phyloP scores from a whole-genome alignment of 37 sponge, comb jelly and placozoan species.

The Aphrocallistes beatrix region DNA sequence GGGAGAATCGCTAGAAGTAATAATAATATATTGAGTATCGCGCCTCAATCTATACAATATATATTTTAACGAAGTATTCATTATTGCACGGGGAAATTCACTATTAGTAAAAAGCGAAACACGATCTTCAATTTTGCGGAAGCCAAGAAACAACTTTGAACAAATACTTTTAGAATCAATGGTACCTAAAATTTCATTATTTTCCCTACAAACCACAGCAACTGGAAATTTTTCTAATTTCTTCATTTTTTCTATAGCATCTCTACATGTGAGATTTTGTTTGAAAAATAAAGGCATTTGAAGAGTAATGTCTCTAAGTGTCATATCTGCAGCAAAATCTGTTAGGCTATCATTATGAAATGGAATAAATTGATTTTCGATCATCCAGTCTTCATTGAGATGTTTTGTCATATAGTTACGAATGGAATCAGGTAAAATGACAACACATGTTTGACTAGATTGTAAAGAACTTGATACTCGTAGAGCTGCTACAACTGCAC shows the following conservation, averaged over 20 bases:
- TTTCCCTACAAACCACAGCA: not conserved
- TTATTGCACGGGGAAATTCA: not conserved
- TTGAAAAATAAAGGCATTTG: not conserved
- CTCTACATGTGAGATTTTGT: not conserved
- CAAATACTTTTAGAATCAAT: not conserved
- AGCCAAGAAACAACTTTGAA: not conserved
- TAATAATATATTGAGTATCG: too few relatives aligned
- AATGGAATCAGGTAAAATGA: conserved; percentile 88
- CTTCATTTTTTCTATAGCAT: not conserved
- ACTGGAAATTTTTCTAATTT: not conserved
- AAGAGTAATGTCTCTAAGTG: not conserved
- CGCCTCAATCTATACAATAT: too few relatives aligned
- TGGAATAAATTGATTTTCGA: conserved; percentile 41
- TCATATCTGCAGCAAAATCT: not conserved
- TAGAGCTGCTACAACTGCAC: conserved; percentile 51
- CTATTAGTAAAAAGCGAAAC: not conserved
- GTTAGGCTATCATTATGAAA: not conserved
- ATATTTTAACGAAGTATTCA: too few relatives aligned
- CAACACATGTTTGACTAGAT: conserved; percentile 80
- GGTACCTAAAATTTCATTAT: not conserved
- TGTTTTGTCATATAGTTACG: conserved; percentile 93
- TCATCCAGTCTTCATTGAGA: conserved; percentile 83
- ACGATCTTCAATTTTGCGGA: not conserved
- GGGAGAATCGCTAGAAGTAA: too few relatives aligned
- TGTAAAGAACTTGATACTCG: conserved; percentile 58